Percentiles rank a stretch among this genome's conserved stretches.
These are phyloP conservation scores for Oxyruncus cristatus DNA, from an alignment of 2,113 vertebrate genomes.

Conservation along the genomic window DNA sequence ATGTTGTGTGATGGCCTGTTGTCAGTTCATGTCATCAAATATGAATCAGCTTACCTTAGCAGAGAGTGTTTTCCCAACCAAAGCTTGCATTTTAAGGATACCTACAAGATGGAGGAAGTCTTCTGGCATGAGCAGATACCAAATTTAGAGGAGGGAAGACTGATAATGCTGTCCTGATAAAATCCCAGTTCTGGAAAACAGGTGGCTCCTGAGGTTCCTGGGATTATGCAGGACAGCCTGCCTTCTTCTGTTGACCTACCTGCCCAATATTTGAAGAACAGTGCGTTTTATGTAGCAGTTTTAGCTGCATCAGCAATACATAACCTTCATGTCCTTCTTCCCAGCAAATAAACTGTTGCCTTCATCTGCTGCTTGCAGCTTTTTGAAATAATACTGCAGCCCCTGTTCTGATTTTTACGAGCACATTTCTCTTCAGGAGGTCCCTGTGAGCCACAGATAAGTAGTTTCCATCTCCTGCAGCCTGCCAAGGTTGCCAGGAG, in stretches of 20 bases:
- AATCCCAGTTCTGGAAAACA: not conserved
- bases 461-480: not conserved
- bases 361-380: not conserved
- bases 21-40: not conserved
- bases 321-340: not conserved
- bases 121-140: not conserved
- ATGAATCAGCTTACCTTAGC: not conserved
- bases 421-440: not conserved
- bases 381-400: not conserved
- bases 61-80: not conserved
- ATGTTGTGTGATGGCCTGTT: not conserved
- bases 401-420: not conserved
- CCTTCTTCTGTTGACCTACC: not conserved
- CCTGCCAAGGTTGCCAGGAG: not conserved
- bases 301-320: not conserved
- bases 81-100: not conserved
- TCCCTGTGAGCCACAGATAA: not conserved
- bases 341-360: not conserved
- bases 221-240: not conserved
- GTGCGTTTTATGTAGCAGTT: not conserved
- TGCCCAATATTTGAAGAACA: not conserved
- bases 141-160: not conserved
- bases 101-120: not conserved
- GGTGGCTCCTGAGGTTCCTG: not conserved
- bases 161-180: not conserved